phyloP scores from a whole-genome alignment of 2,888 invertebrate genomes.

The Tetragnatha montana region DNA sequence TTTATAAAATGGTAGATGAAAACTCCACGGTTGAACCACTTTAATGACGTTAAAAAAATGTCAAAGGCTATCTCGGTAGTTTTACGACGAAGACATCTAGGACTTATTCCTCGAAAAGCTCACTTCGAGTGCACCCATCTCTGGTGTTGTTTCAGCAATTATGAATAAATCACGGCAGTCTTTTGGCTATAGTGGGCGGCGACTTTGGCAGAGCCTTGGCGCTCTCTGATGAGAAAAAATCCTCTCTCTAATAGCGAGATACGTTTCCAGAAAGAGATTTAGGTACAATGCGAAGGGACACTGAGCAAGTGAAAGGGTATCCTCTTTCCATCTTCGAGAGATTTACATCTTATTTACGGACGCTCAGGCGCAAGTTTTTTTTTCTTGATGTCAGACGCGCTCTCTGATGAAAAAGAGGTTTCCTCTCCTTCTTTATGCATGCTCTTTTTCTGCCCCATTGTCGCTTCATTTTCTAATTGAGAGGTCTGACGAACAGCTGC shows the following conservation, averaged over 20 bases:
- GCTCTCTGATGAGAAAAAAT: background rate
- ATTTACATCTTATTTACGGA: constrained; percentile 48
- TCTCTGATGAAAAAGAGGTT: background rate
- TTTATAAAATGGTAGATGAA: too few relatives aligned
- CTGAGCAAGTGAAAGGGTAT: constrained; percentile 3
- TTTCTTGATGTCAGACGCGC: background rate
- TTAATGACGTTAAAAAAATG: too few relatives aligned
- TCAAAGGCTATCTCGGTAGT: too few relatives aligned
- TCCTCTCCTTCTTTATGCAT: background rate
- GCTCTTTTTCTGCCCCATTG: background rate
- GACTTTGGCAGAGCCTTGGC: background rate
- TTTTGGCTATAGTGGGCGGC: background rate
- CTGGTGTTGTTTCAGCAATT: background rate
- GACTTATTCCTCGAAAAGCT: too few relatives aligned
- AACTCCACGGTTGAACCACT: too few relatives aligned
- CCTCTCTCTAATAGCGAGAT: background rate
- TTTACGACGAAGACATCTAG: too few relatives aligned
- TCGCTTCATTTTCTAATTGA: background rate
- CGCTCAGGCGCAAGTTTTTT: background rate
- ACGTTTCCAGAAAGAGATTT: constrained; percentile 17
- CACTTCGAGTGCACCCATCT: too few relatives aligned
- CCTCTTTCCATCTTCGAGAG: constrained; percentile 12
- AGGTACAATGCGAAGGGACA: constrained; percentile 29
- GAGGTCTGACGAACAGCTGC: background rate
- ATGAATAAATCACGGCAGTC: background rate